A percentile compares a stretch with the other conserved stretches of the same genome.
Conservation (phyloP, 2,797 vertebrate species). For the Acanthurus tractus region DNA sequence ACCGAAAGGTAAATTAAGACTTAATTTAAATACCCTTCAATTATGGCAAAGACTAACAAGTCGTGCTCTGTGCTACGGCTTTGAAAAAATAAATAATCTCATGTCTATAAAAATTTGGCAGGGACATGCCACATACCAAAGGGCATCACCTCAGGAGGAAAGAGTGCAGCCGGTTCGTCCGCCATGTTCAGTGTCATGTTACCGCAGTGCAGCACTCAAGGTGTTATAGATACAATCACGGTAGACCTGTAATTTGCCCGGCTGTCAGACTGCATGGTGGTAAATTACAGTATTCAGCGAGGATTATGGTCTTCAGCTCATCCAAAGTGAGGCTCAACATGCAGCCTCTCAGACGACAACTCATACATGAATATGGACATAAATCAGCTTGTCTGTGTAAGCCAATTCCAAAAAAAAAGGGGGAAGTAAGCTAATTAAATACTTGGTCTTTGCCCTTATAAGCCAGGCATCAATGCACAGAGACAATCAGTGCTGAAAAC, state of each 20-base stretch:
- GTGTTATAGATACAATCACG: conserved; percentile 75
- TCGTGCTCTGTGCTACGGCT: conserved; percentile 36
- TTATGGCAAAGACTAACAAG: conserved; percentile 67
- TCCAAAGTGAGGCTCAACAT: conserved; percentile 71
- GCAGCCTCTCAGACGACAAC: conserved; percentile 70
- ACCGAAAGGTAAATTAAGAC: conserved; percentile 62
- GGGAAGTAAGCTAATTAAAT: conserved; percentile 51
- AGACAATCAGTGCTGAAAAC: conserved; percentile 29
- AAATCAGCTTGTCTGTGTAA: conserved; percentile 68
- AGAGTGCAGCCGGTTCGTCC: conserved; percentile 45
- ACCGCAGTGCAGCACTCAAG: conserved; percentile 65
- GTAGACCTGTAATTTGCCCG: conserved; percentile 81
- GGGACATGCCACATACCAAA: conserved; percentile 72
- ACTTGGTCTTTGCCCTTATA: conserved; percentile 36
- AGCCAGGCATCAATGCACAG: conserved; percentile 2
- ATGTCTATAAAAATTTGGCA: conserved; percentile 58
- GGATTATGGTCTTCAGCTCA: conserved; percentile 78
- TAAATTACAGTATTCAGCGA: conserved; percentile 83
- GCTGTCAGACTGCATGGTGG: conserved; percentile 77
- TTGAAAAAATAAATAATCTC: conserved; percentile 32
- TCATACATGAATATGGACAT: conserved; percentile 66
- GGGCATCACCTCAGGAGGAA: conserved; percentile 68
- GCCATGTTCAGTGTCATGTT: conserved; percentile 57
- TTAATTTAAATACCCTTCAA: conserved; percentile 73
- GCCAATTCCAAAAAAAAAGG: conserved; percentile 48